phyloP scores from a whole-genome alignment of 2,113 vertebrate genomes.

The Epinephelus cyanopodus region DNA sequence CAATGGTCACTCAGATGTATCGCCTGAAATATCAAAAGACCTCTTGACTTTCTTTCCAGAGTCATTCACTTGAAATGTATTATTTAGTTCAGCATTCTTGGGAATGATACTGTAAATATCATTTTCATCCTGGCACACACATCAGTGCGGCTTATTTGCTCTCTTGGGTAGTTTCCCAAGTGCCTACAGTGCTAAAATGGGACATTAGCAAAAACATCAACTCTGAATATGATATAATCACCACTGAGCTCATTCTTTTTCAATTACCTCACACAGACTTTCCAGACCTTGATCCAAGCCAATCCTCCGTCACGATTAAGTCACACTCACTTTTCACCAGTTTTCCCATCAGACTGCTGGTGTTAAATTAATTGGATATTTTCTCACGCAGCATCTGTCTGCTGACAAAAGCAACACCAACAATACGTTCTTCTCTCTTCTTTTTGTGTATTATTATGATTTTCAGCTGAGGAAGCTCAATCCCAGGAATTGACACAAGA shows the following conservation, averaged over 20 bases:
- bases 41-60: not conserved
- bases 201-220: conserved; percentile 35
- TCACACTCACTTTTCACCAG: not conserved
- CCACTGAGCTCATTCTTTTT: conserved; percentile 18
- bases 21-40: too few relatives aligned
- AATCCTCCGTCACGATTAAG: conserved; percentile 5
- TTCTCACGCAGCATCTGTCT: conserved; percentile 16
- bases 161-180: conserved; percentile 13
- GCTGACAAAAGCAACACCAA: conserved; percentile 19
- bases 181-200: conserved; percentile 6
- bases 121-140: conserved; percentile 37
- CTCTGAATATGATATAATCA: conserved; percentile 6
- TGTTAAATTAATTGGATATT: conserved; percentile 9
- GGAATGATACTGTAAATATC: not conserved
- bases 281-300: not conserved
- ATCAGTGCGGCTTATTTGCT: conserved; percentile 2
- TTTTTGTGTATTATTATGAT: not conserved
- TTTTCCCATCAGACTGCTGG: not conserved
- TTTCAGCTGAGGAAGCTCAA: not conserved
- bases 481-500: not conserved
- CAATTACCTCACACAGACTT: conserved; percentile 1
- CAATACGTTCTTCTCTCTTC: not conserved
- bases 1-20: not conserved
- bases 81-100: not conserved
- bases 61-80: not conserved